Evolutionary conservation across 2,797 vertebrate genomes (phyloP).

Genomic region (Streptopelia turtur): DNA sequence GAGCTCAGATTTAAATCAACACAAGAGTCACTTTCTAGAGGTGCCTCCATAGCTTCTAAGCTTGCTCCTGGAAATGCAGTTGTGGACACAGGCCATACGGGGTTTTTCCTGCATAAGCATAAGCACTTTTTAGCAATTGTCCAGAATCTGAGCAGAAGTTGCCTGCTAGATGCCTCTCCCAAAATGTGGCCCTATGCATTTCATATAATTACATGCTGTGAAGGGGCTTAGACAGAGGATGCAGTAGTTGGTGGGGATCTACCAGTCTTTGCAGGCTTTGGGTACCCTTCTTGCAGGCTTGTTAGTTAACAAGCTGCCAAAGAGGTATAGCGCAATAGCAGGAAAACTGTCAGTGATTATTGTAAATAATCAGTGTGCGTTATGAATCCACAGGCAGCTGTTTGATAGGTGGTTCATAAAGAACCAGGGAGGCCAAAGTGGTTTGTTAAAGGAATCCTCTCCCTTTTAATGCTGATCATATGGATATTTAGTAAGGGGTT

Average conservation of each 20-base stretch:
- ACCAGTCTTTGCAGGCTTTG: neutral
- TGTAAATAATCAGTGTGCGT: neutral
- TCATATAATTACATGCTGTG: neutral
- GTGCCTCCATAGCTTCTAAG: slow-evolving; percentile 59
- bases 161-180: neutral
- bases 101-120: slow-evolving; percentile 11
- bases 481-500: neutral
- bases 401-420: neutral
- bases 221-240: neutral
- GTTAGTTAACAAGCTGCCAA: neutral
- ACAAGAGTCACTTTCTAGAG: slow-evolving; percentile 16
- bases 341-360: neutral
- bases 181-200: neutral
- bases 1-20: neutral
- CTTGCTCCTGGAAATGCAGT: slow-evolving; percentile 72
- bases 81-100: slow-evolving; percentile 58
- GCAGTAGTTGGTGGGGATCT: neutral
- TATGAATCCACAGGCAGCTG: neutral
- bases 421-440: neutral
- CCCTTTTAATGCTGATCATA: neutral
- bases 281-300: neutral
- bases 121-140: neutral
- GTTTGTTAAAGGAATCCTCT: neutral
- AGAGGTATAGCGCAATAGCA: neutral
- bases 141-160: slow-evolving; percentile 11